These are phyloP conservation scores for Todiramphus chloris DNA, from an alignment of 2,113 vertebrate species.

Conservation along the genomic window DNA sequence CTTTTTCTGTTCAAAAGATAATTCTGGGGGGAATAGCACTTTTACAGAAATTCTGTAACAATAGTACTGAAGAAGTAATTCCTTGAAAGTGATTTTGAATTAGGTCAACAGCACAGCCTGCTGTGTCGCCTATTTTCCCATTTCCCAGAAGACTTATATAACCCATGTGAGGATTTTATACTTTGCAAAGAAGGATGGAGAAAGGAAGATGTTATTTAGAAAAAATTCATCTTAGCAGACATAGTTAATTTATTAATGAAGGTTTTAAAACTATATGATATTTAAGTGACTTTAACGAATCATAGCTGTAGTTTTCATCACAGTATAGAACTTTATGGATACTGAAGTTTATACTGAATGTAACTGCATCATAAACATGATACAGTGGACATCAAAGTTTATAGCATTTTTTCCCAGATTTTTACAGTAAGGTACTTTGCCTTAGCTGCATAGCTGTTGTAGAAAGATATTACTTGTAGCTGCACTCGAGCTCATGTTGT, in stretches of 20 bases:
- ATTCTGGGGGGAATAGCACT: not conserved
- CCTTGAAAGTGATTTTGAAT: not conserved
- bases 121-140: not conserved
- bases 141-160: not conserved
- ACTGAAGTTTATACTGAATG: not conserved
- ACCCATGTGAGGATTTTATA: not conserved
- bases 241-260: not conserved
- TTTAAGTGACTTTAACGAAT: not conserved
- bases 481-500: not conserved
- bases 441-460: not conserved
- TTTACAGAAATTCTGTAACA: conserved; percentile 11
- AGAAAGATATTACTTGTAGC: not conserved
- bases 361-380: not conserved
- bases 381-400: not conserved
- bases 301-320: not conserved
- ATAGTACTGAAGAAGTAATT: not conserved
- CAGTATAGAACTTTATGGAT: not conserved
- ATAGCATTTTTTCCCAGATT: not conserved
- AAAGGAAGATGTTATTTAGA: not conserved
- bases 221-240: not conserved
- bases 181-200: not conserved
- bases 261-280: not conserved
- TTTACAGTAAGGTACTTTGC: not conserved
- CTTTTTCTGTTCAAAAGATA: not conserved
- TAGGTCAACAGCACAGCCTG: not conserved